These are phyloP conservation scores for Clivina fossor DNA, from an alignment of 2,888 invertebrate species.

Conservation along the genomic window DNA sequence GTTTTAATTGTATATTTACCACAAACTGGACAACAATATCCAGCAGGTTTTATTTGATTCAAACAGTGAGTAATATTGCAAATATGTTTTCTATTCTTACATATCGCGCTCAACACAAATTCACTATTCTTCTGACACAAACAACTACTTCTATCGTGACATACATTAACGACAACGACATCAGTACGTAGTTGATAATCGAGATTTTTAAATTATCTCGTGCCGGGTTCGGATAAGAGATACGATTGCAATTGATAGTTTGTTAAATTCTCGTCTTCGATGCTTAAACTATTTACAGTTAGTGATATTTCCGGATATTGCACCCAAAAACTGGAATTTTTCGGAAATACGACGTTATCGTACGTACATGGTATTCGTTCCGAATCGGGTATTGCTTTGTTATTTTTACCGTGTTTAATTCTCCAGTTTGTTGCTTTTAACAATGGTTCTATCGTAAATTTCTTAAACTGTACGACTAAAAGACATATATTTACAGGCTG, in stretches of 20 bases:
- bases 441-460: constrained; percentile 19
- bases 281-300: constrained; percentile 22
- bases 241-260: constrained; percentile 14
- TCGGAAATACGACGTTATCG: constrained; percentile 34
- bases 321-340: constrained; percentile 29
- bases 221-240: constrained; percentile 20
- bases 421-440: constrained; percentile 17
- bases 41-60: constrained; percentile 24
- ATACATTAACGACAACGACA: constrained; percentile 20
- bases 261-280: constrained; percentile 15
- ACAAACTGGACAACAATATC: constrained; percentile 31
- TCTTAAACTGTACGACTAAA: constrained; percentile 15
- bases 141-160: constrained; percentile 24
- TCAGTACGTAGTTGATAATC: constrained; percentile 25
- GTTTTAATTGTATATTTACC: no score
- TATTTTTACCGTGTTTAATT: constrained; percentile 7
- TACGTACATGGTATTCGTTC: constrained; percentile 30
- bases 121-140: constrained; percentile 24
- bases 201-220: constrained; percentile 24
- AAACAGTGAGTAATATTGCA: constrained; percentile 28
- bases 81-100: constrained; percentile 19
- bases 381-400: constrained; percentile 30
- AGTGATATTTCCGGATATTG: constrained; percentile 25
- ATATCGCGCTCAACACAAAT: constrained; percentile 16
- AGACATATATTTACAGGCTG: no score